A percentile compares a stretch with the other conserved stretches of the same genome.
phyloP scores from a whole-genome alignment of 2,113 vertebrate species.

The Cochlearius cochlearius region DNA sequence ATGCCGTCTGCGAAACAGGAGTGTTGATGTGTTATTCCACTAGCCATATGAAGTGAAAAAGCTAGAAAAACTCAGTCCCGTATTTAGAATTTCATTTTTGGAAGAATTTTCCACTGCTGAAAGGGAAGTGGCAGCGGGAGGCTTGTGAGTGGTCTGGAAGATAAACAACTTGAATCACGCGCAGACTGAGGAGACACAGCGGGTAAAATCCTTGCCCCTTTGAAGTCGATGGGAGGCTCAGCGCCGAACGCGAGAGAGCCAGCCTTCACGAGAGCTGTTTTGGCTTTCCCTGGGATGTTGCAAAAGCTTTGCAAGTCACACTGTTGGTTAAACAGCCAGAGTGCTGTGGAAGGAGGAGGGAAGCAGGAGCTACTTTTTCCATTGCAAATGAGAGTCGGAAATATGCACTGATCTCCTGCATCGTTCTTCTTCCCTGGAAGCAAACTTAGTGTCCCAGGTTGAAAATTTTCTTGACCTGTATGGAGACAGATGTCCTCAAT shows the following conservation, averaged over 20 bases:
- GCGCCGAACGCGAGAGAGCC: accelerated
- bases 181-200: neutral
- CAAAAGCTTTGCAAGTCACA: neutral
- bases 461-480: neutral
- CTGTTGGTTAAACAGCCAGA: neutral
- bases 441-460: neutral
- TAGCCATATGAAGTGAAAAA: neutral
- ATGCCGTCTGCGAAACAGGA: neutral
- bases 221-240: neutral
- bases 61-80: neutral
- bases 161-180: neutral
- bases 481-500: neutral
- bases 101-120: slow-evolving; percentile 8
- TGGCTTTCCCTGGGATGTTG: neutral
- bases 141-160: neutral
- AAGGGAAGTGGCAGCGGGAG: neutral
- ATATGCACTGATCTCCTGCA: neutral
- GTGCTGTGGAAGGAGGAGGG: neutral
- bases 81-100: slow-evolving; percentile 7
- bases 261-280: neutral
- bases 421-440: neutral
- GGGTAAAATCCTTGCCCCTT: neutral
- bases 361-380: neutral
- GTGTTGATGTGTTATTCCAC: neutral
- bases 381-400: neutral